A percentile compares a stretch with the other conserved stretches of the same genome.
Conservation (phyloP, 2,113 vertebrate species). For the Pungitius pungitius region DNA sequence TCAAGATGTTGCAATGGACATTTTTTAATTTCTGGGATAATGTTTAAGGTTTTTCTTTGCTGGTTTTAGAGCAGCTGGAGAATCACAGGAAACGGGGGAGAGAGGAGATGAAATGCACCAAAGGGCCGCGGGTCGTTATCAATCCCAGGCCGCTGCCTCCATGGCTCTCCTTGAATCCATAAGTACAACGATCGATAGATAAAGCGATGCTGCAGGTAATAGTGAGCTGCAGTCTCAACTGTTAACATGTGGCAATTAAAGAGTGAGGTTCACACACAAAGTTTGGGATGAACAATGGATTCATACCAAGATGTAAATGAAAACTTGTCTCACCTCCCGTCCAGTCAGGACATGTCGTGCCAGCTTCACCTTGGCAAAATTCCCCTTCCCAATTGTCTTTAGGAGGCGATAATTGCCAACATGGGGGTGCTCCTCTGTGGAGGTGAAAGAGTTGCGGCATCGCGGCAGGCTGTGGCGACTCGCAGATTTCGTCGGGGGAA, state of each 20-base stretch:
- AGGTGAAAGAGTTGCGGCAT: slow-evolving; percentile 92
- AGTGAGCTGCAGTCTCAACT: not conserved
- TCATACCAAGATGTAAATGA: not conserved
- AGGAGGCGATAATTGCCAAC: slow-evolving; percentile 95
- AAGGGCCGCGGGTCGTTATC: not conserved
- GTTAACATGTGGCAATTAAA: not conserved
- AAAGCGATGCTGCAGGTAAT: not conserved
- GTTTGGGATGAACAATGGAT: not conserved
- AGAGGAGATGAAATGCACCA: not conserved
- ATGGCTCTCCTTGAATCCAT: not conserved
- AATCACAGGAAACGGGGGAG: not conserved
- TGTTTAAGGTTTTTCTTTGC: not conserved
- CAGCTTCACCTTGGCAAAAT: slow-evolving; percentile 96
- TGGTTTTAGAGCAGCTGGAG: not conserved
- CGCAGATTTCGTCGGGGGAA: slow-evolving; percentile 88
- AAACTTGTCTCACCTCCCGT: slow-evolving; percentile 87
- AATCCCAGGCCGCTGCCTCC: not conserved
- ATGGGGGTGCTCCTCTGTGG: slow-evolving; percentile 90
- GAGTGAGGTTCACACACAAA: not conserved
- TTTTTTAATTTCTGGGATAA: not conserved
- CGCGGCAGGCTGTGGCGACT: slow-evolving; percentile 93
- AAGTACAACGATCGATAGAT: not conserved
- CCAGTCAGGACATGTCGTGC: slow-evolving; percentile 93
- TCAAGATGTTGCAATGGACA: not conserved
- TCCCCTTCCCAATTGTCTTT: slow-evolving; percentile 97